phyloP scores from a whole-genome alignment of 2,797 vertebrate genomes.

The Siniperca obscura region DNA sequence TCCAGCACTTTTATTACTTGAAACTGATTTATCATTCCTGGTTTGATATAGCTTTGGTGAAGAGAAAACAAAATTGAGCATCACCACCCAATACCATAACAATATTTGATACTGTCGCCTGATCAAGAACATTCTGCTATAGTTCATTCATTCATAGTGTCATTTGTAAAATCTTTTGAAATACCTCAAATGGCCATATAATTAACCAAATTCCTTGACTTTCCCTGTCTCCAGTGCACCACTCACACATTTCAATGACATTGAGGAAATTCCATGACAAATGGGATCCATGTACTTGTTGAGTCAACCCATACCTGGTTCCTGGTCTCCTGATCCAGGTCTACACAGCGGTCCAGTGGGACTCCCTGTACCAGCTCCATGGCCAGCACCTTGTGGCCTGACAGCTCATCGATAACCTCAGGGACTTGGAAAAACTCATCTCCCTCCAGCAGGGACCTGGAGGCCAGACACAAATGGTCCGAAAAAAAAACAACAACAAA shows the following conservation, averaged over 20 bases:
- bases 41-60: neutral
- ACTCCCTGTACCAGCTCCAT: constrained; percentile 91
- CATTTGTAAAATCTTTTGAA: neutral
- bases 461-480: neutral
- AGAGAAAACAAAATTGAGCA: neutral
- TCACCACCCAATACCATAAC: neutral
- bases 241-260: neutral
- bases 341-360: constrained; percentile 89
- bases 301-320: constrained; percentile 81
- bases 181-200: neutral
- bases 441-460: constrained; percentile 85
- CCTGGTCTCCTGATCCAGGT: constrained; percentile 87
- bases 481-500: neutral
- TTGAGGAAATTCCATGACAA: neutral
- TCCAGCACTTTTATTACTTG: neutral
- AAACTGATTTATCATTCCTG: neutral
- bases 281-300: neutral
- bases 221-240: neutral
- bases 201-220: neutral
- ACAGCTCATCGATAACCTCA: constrained; percentile 87
- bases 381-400: constrained; percentile 83
- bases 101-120: neutral
- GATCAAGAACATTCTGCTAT: neutral
- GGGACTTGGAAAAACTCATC: constrained; percentile 88
- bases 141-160: too few relatives aligned